A percentile compares a stretch with the other conserved stretches of the same genome.
Evolutionary conservation across 2,797 vertebrate species (phyloP).

Genomic region (Toxotes lorentzi): DNA sequence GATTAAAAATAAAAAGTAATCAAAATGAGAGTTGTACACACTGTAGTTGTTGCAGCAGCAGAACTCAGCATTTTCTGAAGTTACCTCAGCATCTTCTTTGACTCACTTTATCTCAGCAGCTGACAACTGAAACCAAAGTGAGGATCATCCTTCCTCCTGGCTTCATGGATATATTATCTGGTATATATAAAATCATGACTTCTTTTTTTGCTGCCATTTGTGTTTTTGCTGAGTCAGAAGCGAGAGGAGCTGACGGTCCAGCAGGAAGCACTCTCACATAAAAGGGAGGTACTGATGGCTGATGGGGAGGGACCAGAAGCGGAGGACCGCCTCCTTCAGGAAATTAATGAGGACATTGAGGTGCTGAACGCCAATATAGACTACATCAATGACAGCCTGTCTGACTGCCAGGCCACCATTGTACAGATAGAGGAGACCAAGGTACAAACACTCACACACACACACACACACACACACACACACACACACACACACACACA

Average conservation of each 20-base stretch:
- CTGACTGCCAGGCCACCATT: constrained; percentile 97
- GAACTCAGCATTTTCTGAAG: background rate
- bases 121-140: constrained; percentile 30
- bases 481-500: constrained; percentile 15
- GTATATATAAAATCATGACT: background rate
- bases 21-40: background rate
- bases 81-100: constrained; percentile 15
- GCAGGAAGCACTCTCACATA: constrained; percentile 91
- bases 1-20: background rate
- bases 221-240: constrained; percentile 87
- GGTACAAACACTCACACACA: constrained; percentile 74
- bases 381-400: constrained; percentile 97
- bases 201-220: constrained; percentile 15
- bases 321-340: constrained; percentile 92
- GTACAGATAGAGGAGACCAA: constrained; percentile 99
- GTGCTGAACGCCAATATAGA: constrained; percentile 97
- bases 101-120: background rate
- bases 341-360: constrained; percentile 95
- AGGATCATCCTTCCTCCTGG: constrained; percentile 29
- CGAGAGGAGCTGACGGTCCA: constrained; percentile 94
- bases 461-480: background rate
- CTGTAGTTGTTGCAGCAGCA: background rate
- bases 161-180: background rate
- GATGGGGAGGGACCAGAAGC: constrained; percentile 85
- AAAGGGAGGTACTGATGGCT: constrained; percentile 88